Evolutionary conservation across 1,140 invertebrate species (phyloP).

Genomic region (Pomacea maculata): DNA sequence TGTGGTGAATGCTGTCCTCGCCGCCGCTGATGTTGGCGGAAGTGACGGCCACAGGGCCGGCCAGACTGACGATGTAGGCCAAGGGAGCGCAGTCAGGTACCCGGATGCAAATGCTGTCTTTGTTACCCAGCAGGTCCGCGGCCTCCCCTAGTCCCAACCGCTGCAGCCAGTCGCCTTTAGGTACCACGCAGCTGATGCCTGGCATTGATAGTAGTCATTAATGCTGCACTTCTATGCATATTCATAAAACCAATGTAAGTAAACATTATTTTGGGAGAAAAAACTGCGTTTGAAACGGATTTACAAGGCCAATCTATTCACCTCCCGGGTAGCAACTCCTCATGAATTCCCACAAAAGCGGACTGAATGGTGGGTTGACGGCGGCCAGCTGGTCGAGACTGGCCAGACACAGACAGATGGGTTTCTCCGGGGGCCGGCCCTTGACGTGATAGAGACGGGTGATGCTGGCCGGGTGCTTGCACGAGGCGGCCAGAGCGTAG

Average conservation of each 20-base stretch:
- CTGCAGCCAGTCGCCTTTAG: constrained; percentile 41
- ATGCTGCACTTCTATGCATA: no score
- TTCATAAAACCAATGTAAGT: no score
- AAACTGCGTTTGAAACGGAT: neutral
- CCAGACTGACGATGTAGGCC: constrained; percentile 34
- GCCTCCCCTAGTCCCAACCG: constrained; percentile 41
- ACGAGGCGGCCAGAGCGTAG: constrained; percentile 42
- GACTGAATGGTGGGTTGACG: constrained; percentile 38
- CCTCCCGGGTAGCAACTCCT: constrained; percentile 40
- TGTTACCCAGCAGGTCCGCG: constrained; percentile 34
- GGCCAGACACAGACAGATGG: constrained; percentile 43
- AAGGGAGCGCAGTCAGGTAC: constrained; percentile 40
- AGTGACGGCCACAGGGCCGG: constrained; percentile 40
- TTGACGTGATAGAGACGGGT: constrained; percentile 40
- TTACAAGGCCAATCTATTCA: neutral
- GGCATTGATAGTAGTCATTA: neutral
- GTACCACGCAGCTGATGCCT: constrained; percentile 44
- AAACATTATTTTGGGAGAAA: no score
- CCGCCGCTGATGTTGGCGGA: constrained; percentile 47
- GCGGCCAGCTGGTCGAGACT: constrained; percentile 34
- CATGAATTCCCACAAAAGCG: constrained; percentile 41
- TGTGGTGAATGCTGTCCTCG: constrained; percentile 46
- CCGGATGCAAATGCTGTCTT: constrained; percentile 42
- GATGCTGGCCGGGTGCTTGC: constrained; percentile 38
- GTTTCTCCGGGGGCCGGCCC: constrained; percentile 44